Percentiles rank a stretch among this genome's conserved stretches.
Evolutionary conservation across 2,888 invertebrate genomes (phyloP).

Genomic region (Dichetophora obliterata): DNA sequence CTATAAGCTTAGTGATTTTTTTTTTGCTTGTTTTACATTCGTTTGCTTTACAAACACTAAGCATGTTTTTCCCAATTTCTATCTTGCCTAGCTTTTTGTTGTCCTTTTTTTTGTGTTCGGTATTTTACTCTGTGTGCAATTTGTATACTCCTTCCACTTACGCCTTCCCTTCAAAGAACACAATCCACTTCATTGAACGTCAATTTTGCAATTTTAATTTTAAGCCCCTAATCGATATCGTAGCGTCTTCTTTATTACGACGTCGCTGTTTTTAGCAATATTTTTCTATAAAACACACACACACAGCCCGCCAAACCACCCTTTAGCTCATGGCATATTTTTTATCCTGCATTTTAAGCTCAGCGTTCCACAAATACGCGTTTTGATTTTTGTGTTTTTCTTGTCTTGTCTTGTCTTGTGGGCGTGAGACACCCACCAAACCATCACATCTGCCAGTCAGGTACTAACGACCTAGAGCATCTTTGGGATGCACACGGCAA

Average conservation of each 20-base stretch:
- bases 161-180: background rate
- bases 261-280: background rate
- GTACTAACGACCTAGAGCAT: slow-evolving; percentile 19
- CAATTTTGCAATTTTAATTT: slow-evolving; percentile 15
- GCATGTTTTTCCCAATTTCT: background rate
- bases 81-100: background rate
- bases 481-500: background rate
- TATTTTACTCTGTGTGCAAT: background rate
- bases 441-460: background rate
- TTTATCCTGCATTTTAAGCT: background rate
- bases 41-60: no score
- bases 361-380: background rate
- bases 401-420: no score
- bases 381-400: background rate
- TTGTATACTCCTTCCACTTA: background rate
- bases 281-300: background rate
- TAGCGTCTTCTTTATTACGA: background rate
- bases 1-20: no score
- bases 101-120: background rate
- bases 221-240: slow-evolving; percentile 14
- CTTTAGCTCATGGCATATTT: background rate
- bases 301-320: background rate
- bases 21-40: no score
- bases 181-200: background rate
- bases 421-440: background rate